phyloP scores from a whole-genome alignment of 1,140 invertebrate genomes.

The Zaprionus ornatus region DNA sequence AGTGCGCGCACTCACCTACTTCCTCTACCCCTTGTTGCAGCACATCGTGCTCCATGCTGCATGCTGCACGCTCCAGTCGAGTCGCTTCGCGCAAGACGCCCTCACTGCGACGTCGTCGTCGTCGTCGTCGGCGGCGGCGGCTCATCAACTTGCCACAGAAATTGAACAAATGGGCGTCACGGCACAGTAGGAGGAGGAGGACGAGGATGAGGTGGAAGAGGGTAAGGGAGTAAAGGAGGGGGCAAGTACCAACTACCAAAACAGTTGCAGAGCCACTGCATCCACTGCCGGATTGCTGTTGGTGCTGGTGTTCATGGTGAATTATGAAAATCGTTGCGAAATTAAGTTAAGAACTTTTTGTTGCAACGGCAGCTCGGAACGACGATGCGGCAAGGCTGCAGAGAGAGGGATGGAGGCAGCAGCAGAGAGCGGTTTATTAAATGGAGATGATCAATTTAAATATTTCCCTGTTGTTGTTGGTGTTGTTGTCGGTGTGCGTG shows the following conservation, averaged over 20 bases:
- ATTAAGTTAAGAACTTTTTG: constrained; percentile 74
- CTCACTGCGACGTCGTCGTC: background rate
- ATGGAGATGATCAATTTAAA: constrained; percentile 84
- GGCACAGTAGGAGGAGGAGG: constrained; percentile 17
- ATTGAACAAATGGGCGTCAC: constrained; percentile 74
- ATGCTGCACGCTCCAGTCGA: background rate
- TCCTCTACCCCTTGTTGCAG: background rate
- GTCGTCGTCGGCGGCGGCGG: background rate
- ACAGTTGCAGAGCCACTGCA: constrained; percentile 65
- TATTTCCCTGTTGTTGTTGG: constrained; percentile 56
- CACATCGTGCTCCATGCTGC: background rate
- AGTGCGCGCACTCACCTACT: background rate
- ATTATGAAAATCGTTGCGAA: constrained; percentile 83
- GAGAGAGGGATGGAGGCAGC: constrained; percentile 17
- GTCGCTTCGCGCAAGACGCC: background rate
- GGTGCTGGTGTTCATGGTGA: constrained; percentile 73
- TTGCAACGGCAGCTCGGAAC: constrained; percentile 39
- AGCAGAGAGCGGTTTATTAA: constrained; percentile 68
- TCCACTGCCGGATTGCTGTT: background rate
- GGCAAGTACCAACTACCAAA: constrained; percentile 64
- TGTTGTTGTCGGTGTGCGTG: constrained; percentile 54
- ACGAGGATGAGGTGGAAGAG: too few relatives aligned
- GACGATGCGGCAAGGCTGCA: constrained; percentile 14
- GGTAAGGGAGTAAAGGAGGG: background rate
- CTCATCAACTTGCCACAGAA: constrained; percentile 42